Percentiles rank a stretch among this genome's conserved stretches.
These are phyloP conservation scores for Saxicola maurus DNA, from an alignment of 2,797 vertebrate genomes.

Conservation along the genomic window DNA sequence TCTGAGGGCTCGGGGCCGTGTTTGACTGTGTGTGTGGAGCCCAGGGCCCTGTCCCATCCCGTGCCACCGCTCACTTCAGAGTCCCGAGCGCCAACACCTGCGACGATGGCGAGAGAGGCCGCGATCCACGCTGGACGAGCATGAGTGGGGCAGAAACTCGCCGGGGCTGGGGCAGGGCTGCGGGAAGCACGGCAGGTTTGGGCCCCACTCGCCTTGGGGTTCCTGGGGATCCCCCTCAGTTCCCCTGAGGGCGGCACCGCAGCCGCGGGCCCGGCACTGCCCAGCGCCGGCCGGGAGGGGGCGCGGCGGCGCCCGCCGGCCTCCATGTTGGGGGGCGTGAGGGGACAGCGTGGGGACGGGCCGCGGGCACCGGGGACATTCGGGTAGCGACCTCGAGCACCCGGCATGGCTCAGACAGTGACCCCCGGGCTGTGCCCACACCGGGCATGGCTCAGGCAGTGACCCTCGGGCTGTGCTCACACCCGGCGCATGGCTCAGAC, in stretches of 20 bases:
- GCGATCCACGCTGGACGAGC: accelerated
- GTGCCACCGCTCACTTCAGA: not conserved
- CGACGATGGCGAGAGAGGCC: accelerated
- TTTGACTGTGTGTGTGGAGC: too few species aligned
- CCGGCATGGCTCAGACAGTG: too few species aligned
- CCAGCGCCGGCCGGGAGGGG: too few species aligned
- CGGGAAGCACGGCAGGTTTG: not conserved
- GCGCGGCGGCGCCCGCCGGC: too few species aligned
- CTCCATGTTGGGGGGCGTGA: not conserved
- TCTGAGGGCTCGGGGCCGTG: not conserved
- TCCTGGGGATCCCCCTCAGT: accelerated
- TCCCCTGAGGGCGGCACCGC: accelerated
- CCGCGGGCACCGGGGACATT: accelerated
- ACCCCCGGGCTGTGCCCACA: too few species aligned
- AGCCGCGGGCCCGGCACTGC: not conserved
- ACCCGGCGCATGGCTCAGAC: too few species aligned
- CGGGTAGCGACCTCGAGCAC: accelerated
- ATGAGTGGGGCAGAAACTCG: not conserved
- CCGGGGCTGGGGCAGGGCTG: not conserved
- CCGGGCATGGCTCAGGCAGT: too few species aligned
- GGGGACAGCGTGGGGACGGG: accelerated
- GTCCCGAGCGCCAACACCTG: not conserved
- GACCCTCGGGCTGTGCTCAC: too few species aligned
- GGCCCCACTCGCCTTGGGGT: accelerated
- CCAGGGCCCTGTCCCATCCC: too few species aligned